These are phyloP conservation scores for Phrynocephalus guinanensis DNA, from an alignment of 2,797 vertebrate genomes.

Conservation along the genomic window DNA sequence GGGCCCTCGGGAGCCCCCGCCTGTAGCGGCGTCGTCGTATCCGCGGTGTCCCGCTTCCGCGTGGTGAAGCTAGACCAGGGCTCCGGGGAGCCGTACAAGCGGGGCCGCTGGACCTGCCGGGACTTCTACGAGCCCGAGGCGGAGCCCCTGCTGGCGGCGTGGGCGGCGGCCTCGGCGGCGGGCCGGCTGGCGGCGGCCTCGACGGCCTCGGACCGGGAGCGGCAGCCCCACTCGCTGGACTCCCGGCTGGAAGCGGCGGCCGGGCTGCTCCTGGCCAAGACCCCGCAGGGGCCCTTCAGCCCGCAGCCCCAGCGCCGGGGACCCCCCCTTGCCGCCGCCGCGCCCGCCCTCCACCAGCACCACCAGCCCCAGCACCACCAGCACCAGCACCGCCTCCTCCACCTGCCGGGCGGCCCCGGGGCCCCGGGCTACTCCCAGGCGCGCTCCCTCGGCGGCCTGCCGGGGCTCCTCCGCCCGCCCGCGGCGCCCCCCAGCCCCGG, in stretches of 20 bases:
- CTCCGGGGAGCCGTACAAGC: constrained; percentile 78
- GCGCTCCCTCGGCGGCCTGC: constrained; percentile 64
- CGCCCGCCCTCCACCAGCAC: too few relatives aligned
- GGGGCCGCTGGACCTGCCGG: constrained; percentile 87
- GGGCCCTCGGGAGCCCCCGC: constrained; percentile 42
- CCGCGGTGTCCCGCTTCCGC: constrained; percentile 81
- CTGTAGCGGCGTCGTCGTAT: constrained; percentile 35
- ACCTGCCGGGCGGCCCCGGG: background rate
- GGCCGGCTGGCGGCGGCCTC: constrained; percentile 68
- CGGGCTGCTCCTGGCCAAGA: constrained; percentile 71
- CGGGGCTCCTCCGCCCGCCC: constrained; percentile 40
- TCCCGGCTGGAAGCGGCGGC: constrained; percentile 81
- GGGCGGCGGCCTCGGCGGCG: constrained; percentile 24
- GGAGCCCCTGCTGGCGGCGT: constrained; percentile 47
- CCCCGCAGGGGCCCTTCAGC: constrained; percentile 32
- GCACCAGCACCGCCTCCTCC: too few relatives aligned
- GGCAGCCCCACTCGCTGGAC: constrained; percentile 85
- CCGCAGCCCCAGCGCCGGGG: constrained; percentile 54
- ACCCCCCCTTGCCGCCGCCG: too few relatives aligned
- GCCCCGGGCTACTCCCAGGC: constrained; percentile 65
- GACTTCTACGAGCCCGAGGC: constrained; percentile 81
- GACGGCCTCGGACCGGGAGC: constrained; percentile 71
- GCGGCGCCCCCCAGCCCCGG: constrained; percentile 32
- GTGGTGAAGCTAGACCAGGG: constrained; percentile 84
- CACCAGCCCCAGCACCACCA: too few relatives aligned